Conservation (phyloP, 2,797 vertebrate species). For the Bovichtus diacanthus region DNA sequence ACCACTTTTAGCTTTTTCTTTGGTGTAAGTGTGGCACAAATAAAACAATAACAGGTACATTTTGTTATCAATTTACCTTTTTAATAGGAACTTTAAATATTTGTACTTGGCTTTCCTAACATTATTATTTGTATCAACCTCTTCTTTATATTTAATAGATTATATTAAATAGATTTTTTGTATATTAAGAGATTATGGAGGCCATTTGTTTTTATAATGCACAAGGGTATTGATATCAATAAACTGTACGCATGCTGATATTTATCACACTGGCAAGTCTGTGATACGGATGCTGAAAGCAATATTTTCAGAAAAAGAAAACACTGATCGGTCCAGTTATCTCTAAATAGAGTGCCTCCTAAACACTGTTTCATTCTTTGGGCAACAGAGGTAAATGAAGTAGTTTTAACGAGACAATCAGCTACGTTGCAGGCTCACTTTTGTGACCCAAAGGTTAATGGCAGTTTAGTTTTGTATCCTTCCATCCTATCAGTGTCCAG, state of each 20-base stretch:
- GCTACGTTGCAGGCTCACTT: not conserved
- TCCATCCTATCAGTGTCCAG: not conserved
- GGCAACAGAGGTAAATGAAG: not conserved
- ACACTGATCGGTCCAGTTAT: not conserved
- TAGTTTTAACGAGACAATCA: not conserved
- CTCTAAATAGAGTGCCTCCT: not conserved
- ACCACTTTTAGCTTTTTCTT: too few relatives aligned
- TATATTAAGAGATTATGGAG: not conserved
- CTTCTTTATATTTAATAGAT: not conserved
- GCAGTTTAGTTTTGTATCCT: not conserved
- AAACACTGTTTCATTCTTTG: not conserved
- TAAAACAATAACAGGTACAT: not conserved
- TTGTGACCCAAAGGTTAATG: not conserved
- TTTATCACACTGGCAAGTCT: not conserved
- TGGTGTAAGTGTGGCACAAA: not conserved
- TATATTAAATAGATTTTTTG: not conserved
- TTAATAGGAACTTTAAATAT: not conserved
- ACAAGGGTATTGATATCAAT: not conserved
- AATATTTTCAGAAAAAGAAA: not conserved
- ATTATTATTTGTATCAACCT: not conserved
- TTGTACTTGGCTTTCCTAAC: not conserved
- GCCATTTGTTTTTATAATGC: not conserved
- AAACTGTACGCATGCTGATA: not conserved
- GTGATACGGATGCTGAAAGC: not conserved
- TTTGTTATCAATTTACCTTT: not conserved